Conservation (phyloP, 2,113 vertebrate species). For the Atrichornis clamosus region DNA sequence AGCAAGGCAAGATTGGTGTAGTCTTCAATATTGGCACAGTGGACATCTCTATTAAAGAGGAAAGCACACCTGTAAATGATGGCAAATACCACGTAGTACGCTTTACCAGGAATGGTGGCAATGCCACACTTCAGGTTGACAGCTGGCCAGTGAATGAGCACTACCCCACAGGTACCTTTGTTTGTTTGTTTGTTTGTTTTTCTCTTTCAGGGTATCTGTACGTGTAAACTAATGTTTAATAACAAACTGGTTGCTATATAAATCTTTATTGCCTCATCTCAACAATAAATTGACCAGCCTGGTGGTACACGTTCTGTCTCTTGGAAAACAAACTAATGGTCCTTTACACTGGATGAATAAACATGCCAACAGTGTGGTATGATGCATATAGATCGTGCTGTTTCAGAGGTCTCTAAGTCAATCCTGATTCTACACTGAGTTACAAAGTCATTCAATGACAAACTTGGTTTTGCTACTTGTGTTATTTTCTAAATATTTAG, state of each 20-base stretch:
- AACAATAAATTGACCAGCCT: background rate
- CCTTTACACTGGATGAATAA: background rate
- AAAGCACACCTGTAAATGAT: constrained; percentile 91
- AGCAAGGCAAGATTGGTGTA: constrained; percentile 96
- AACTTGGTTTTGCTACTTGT: constrained; percentile 60
- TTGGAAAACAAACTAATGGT: background rate
- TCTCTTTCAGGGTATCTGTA: background rate
- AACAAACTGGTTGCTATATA: background rate
- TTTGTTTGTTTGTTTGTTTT: background rate
- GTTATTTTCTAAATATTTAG: constrained; percentile 23
- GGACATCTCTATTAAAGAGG: constrained; percentile 92
- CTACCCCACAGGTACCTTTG: constrained; percentile 89
- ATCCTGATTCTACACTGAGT: background rate
- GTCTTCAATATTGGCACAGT: constrained; percentile 96
- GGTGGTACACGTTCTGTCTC: background rate
- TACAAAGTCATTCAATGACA: background rate
- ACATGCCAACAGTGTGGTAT: background rate
- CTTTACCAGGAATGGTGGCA: constrained; percentile 96
- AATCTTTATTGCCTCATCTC: background rate
- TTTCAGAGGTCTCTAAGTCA: background rate
- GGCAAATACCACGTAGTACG: constrained; percentile 96
- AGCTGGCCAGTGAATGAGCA: constrained; percentile 96
- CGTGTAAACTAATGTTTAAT: background rate
- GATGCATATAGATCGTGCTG: background rate
- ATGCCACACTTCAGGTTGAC: constrained; percentile 96